Conservation (phyloP, 2,113 vertebrate genomes). For the Sterrhoptilus dennistouni region DNA sequence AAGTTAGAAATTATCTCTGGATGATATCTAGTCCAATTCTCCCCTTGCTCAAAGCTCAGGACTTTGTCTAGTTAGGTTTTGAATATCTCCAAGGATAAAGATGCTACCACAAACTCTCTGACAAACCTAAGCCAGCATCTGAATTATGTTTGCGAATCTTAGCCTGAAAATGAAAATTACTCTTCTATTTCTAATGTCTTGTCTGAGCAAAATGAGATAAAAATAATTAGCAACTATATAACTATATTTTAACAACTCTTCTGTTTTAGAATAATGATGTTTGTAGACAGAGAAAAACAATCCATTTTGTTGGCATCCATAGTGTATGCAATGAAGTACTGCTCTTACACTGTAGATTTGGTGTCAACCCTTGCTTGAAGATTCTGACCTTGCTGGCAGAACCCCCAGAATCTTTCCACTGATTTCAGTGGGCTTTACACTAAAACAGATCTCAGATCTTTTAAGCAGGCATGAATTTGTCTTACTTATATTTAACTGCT, state of each 20-base stretch:
- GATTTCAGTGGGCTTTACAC: not conserved
- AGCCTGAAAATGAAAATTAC: not conserved
- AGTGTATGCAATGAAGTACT: not conserved
- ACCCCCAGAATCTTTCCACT: not conserved
- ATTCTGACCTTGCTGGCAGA: not conserved
- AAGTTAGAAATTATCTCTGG: not conserved
- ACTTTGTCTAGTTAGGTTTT: not conserved
- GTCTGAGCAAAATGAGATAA: not conserved
- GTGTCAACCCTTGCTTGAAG: not conserved
- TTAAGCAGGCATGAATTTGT: not conserved
- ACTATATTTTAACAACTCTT: not conserved
- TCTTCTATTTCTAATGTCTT: not conserved
- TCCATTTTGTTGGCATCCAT: not conserved
- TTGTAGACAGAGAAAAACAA: not conserved
- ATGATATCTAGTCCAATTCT: not conserved
- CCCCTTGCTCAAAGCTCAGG: not conserved
- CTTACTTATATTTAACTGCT: not conserved
- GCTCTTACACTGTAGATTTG: not conserved
- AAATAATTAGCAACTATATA: not conserved
- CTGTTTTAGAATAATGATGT: not conserved
- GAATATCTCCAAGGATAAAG: not conserved
- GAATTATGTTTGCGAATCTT: not conserved
- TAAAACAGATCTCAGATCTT: not conserved
- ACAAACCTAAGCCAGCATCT: not conserved
- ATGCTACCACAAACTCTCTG: not conserved